These are phyloP conservation scores for Catharus minimus DNA, from an alignment of 2,113 vertebrate genomes.

Conservation along the genomic window DNA sequence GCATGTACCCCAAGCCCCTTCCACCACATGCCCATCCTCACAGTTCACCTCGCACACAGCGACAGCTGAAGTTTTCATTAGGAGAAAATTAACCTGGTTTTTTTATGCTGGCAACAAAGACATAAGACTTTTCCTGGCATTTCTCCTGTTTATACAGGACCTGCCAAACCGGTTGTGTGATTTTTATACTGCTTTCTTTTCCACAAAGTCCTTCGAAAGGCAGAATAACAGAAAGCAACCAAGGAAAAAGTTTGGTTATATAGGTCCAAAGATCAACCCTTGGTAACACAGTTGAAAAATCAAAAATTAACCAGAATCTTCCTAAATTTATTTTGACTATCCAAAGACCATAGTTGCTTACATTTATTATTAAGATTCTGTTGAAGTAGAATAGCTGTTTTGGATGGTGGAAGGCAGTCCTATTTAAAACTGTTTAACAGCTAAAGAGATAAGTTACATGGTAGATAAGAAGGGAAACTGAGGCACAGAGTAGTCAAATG, in stretches of 20 bases:
- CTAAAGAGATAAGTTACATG: background rate
- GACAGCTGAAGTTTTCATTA: background rate
- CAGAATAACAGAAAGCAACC: slow-evolving; percentile 51
- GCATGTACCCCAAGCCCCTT: background rate
- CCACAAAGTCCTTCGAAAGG: slow-evolving; percentile 62
- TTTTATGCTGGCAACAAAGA: slow-evolving; percentile 33
- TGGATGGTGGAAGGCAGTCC: background rate
- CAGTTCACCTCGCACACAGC: background rate
- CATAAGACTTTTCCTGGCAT: slow-evolving; percentile 39
- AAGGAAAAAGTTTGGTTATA: slow-evolving; percentile 33
- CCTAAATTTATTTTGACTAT: background rate
- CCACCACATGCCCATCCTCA: background rate
- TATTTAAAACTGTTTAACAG: background rate
- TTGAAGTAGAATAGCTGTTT: background rate
- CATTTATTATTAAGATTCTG: background rate
- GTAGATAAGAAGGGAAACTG: background rate
- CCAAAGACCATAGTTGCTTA: background rate
- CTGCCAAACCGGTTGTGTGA: slow-evolving; percentile 65
- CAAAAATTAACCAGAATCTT: slow-evolving; percentile 16
- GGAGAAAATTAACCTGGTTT: background rate
- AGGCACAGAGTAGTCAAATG: background rate
- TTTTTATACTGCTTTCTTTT: slow-evolving; percentile 54
- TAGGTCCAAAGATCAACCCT: slow-evolving; percentile 12
- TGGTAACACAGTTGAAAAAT: background rate
- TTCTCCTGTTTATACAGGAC: slow-evolving; percentile 67